Percentiles rank a stretch among this genome's conserved stretches.
These are phyloP conservation scores for Tanaodytes sp. DNA, from an alignment of 2,888 invertebrate genomes.

Conservation along the genomic window DNA sequence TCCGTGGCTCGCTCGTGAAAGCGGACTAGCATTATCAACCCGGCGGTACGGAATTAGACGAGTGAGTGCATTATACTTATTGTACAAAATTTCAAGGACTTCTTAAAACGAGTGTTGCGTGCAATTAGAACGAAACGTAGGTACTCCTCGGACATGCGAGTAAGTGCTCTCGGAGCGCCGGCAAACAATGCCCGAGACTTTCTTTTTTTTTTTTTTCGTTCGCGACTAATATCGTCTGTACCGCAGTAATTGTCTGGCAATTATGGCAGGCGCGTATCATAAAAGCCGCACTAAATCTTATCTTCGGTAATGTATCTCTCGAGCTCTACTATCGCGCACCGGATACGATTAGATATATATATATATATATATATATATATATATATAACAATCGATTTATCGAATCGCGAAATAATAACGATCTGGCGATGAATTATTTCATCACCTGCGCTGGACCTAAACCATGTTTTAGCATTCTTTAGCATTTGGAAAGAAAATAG, in stretches of 20 bases:
- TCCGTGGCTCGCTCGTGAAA: slow-evolving; percentile 8
- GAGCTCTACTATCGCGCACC: too few relatives aligned
- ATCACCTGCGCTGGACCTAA: too few relatives aligned
- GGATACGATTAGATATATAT: too few relatives aligned
- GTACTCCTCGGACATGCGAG: slow-evolving; percentile 36
- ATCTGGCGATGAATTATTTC: too few relatives aligned
- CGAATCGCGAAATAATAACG: too few relatives aligned
- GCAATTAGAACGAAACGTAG: slow-evolving; percentile 60
- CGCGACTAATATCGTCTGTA: slow-evolving; percentile 64
- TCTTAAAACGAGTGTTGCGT: slow-evolving; percentile 57
- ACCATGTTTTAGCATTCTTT: too few relatives aligned
- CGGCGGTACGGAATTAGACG: slow-evolving; percentile 34
- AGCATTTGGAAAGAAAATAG: too few relatives aligned
- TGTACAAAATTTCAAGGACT: slow-evolving; percentile 50
- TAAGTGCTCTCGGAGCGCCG: slow-evolving; percentile 47
- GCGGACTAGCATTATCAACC: slow-evolving; percentile 24
- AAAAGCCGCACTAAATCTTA: slow-evolving; percentile 54
- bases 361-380: too few relatives aligned
- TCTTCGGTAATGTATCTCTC: slow-evolving; percentile 60
- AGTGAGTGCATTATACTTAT: slow-evolving; percentile 37
- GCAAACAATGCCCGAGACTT: slow-evolving; percentile 63
- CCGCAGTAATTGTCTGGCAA: slow-evolving; percentile 64
- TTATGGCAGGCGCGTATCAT: slow-evolving; percentile 58
- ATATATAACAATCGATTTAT: too few relatives aligned
- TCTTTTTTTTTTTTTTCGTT: slow-evolving; percentile 63